Evolutionary conservation across 2,888 invertebrate species (phyloP), one percentile per base, ranked within the genome.

Genomic region (Thymelicus lineola): DNA sequence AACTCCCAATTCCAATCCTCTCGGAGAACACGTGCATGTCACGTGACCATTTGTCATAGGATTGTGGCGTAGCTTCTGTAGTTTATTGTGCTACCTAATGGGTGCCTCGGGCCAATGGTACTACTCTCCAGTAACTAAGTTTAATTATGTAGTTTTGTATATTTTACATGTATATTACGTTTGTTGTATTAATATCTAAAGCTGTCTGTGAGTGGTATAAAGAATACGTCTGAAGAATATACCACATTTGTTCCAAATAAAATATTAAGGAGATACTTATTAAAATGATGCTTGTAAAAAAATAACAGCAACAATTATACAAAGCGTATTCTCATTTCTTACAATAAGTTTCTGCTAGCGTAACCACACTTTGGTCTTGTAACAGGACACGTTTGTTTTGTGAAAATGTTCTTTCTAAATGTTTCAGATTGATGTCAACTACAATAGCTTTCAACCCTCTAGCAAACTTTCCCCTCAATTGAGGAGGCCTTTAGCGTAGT

Each of bases 321-420:
- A 20, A 53, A 53, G 53, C 53, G 53, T 20, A 53, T 53, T 53
- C 53, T 53, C 53, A 20, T 53, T 53, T 53, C 53, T 53, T 53
- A 10, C 20, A 20, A 17, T 12, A 12, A 9, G 20, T 20, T 9
- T 20, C 50, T 53, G 4, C 0, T 53, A 17, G 53, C 5, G 17
- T 50, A 7, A 53, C 20, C 20, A 20, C 7, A 10, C 10, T 20
- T 53, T 53, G 12, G 1, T 12, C 20, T 53, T 15, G 3, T 1
- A 50, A 2, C 9, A 9, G 50, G 50, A 50, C 12, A 17, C 17
- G 0, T 17, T 12, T 10, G 15, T 42, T 10, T 42, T 10, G 12
- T 9, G 7, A 7, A 38, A 38, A 42, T 12, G 12, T 42, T 10
- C 10, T 12, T 42, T 42, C 10, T 42, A 42, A 42, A 42, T 42